phyloP scores from a whole-genome alignment of 2,888 invertebrate species.

The Spilosoma lubricipeda region DNA sequence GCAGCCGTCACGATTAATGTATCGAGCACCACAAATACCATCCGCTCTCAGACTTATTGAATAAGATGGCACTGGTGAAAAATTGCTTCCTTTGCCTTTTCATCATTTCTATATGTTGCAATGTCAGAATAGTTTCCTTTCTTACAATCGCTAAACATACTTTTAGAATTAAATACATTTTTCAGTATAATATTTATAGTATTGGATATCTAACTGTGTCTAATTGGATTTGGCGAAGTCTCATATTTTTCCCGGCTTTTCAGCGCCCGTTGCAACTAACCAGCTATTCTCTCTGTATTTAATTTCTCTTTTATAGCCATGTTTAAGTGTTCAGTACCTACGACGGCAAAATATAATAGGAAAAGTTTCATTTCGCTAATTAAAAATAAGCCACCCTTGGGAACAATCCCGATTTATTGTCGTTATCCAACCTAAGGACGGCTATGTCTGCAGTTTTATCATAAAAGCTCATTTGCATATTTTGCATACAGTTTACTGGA shows the following conservation, averaged over 20 bases:
- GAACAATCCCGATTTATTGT: slow-evolving; percentile 78
- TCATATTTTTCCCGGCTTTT: slow-evolving; percentile 67
- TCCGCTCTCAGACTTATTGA: slow-evolving; percentile 76
- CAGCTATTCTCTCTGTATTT: slow-evolving; percentile 68
- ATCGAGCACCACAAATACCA: slow-evolving; percentile 75
- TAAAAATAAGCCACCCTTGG: slow-evolving; percentile 79
- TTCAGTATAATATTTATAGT: slow-evolving; percentile 65
- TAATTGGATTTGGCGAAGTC: slow-evolving; percentile 78
- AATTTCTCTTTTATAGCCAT: slow-evolving; percentile 67
- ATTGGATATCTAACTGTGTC: slow-evolving; percentile 72
- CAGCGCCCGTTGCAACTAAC: slow-evolving; percentile 47
- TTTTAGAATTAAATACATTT: slow-evolving; percentile 56
- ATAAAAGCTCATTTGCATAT: slow-evolving; percentile 69
- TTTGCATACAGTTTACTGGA: slow-evolving; percentile 65
- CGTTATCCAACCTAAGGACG: slow-evolving; percentile 69
- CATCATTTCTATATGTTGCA: slow-evolving; percentile 51
- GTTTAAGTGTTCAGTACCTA: slow-evolving; percentile 62
- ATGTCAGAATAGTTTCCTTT: slow-evolving; percentile 48
- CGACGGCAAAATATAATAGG: slow-evolving; percentile 76
- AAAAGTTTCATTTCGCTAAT: slow-evolving; percentile 84
- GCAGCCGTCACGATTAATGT: slow-evolving; percentile 73
- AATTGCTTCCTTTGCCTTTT: slow-evolving; percentile 62
- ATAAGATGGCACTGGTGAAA: slow-evolving; percentile 72
- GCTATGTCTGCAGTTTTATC: slow-evolving; percentile 65
- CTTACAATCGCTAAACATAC: neutral